Percentiles rank a stretch among this genome's conserved stretches.
Evolutionary conservation across 2,888 invertebrate genomes (phyloP).

Genomic region (Dryomyza anilis): DNA sequence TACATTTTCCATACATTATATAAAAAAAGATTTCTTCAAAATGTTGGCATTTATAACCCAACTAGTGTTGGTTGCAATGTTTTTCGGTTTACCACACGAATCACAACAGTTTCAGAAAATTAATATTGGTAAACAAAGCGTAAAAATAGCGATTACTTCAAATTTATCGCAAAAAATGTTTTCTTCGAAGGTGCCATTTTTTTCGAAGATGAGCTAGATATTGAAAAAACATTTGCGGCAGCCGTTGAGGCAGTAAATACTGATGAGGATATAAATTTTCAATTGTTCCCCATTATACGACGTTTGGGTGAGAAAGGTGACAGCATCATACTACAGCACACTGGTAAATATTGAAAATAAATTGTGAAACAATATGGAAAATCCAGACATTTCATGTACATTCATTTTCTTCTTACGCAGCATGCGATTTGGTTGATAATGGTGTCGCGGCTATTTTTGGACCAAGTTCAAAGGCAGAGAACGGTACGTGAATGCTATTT

Average conservation of each 20-base stretch:
- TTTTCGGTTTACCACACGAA: too few relatives aligned
- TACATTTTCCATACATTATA: too few relatives aligned
- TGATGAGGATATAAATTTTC: conserved; percentile 47
- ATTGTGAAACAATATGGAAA: too few relatives aligned
- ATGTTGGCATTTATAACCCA: too few relatives aligned
- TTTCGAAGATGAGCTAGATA: conserved; percentile 63
- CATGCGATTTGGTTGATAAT: conserved; percentile 67
- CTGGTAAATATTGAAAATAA: conserved; percentile 51
- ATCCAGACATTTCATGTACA: too few relatives aligned
- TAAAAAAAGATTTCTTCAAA: too few relatives aligned
- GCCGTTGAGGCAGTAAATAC: conserved; percentile 62
- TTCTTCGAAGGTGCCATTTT: conserved; percentile 64
- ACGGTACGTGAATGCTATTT: conserved; percentile 43
- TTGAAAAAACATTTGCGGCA: conserved; percentile 66
- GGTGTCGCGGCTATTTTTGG: conserved; percentile 80
- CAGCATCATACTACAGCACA: conserved; percentile 50
- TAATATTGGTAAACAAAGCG: too few relatives aligned
- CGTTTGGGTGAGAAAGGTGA: conserved; percentile 45
- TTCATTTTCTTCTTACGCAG: conserved; percentile 59
- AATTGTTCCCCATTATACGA: conserved; percentile 50
- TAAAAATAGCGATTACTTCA: too few relatives aligned
- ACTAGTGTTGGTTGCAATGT: too few relatives aligned
- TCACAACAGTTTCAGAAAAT: too few relatives aligned
- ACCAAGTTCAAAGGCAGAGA: conserved; percentile 62
- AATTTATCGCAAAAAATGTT: too few relatives aligned